Conservation (phyloP, 2,113 vertebrate species). For the Ailuropoda melanoleuca region DNA sequence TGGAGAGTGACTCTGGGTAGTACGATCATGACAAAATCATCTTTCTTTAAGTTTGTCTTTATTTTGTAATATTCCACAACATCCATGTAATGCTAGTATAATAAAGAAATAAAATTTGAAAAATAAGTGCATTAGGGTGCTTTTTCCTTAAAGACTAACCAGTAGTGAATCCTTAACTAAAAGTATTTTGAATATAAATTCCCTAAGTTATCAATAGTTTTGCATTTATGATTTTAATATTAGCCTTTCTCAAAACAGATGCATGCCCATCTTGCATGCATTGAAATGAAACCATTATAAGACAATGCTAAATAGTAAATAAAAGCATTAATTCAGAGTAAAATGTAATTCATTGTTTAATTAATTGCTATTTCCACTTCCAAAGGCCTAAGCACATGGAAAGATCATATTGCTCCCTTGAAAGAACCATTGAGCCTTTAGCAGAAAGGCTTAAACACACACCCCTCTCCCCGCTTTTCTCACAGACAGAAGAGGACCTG, state of each 20-base stretch:
- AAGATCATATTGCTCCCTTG: background rate
- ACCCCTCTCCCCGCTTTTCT: background rate
- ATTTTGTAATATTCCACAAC: conserved; percentile 29
- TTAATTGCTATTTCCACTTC: background rate
- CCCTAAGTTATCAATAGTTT: background rate
- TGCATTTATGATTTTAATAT: background rate
- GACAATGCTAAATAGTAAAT: background rate
- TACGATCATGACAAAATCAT: background rate
- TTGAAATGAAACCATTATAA: conserved; percentile 40
- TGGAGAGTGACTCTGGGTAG: background rate
- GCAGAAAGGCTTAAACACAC: background rate
- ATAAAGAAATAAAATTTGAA: background rate
- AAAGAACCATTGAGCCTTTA: background rate
- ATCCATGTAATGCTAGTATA: background rate
- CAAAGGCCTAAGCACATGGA: conserved; percentile 11
- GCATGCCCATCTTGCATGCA: background rate
- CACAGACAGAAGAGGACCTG: background rate
- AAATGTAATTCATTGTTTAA: background rate
- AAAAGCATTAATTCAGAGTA: background rate
- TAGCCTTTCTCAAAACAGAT: conserved; percentile 5
- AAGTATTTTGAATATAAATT: conserved; percentile 2
- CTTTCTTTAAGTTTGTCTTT: background rate
- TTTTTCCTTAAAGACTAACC: background rate
- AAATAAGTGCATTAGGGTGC: background rate
- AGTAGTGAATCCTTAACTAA: background rate